Evolutionary conservation across 1,140 invertebrate species (phyloP), one percentile per base, ranked within the genome.

Genomic region (Drosophila tani): DNA sequence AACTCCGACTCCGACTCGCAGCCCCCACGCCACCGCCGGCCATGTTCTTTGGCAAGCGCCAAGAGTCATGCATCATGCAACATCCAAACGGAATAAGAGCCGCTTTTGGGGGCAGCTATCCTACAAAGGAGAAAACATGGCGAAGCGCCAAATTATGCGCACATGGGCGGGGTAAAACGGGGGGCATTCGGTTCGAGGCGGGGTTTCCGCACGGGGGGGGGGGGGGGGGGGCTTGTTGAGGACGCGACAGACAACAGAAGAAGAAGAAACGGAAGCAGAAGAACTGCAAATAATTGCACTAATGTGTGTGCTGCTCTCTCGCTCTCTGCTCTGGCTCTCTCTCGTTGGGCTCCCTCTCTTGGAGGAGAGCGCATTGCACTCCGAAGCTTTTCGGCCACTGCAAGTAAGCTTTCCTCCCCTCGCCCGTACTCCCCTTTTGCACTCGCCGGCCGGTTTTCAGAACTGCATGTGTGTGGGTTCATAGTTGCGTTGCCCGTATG

Each of bases 111-210:
- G 73, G 29, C 50, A 65, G 45, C 40, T 47, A 38, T 58, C 41
- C 45, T 59, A 70, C 56, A 69, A 62, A 41, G 80, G 58, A 81
- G 85, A 81, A 90, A 90, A 90, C 81, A 88, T 88, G 85, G 85
- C 85, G 78, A 85, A 88, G 85, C 86, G 85, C 85, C 85, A 88
- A 88, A 88, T 90, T 88, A 85, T 88, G 81, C 85, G 82, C 85
- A 73, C 85, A 88, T 90, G 81, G 74, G 53, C 43, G 47, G 78
- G 56, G 64, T 50, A 41, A 35, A 66, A 17, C 46, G 21, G 50
- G 17, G 53, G 51, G 38, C n/a, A 21, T 40, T 57, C 14, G 46
- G 51, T 53, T 15, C 32, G 38, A 57, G 17, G 57, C 19, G 40
- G 27, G 41, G 59, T 21, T 15, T 17, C 12, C 8, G 11, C 14